A percentile compares a stretch with the other conserved stretches of the same genome.
Evolutionary conservation across 2,113 vertebrate species (phyloP).

Genomic region (Xiphias gladius): DNA sequence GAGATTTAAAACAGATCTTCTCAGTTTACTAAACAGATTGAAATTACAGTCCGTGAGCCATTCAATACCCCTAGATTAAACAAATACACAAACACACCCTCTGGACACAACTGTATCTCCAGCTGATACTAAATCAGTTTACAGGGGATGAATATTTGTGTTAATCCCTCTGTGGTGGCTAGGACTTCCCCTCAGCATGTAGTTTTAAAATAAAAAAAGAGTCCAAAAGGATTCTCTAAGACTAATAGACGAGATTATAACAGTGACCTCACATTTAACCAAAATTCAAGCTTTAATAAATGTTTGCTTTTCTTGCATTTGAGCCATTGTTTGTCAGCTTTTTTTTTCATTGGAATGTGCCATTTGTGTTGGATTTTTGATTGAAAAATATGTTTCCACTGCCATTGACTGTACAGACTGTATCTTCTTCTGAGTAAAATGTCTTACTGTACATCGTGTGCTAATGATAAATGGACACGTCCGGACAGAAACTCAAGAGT

Average conservation of each 20-base stretch:
- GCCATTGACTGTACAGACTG: not conserved
- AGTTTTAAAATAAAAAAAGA: not conserved
- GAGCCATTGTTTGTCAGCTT: not conserved
- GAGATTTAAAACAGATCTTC: constrained; percentile 27
- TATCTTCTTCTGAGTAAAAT: constrained; percentile 8
- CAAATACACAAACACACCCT: constrained; percentile 26
- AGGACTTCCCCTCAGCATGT: not conserved
- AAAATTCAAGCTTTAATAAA: not conserved
- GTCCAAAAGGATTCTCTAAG: not conserved
- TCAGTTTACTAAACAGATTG: constrained; percentile 33
- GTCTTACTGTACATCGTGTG: not conserved
- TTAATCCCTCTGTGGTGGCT: not conserved
- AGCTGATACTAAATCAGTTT: not conserved
- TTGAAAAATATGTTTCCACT: not conserved
- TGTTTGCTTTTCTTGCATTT: not conserved
- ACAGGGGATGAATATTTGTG: constrained; percentile 12
- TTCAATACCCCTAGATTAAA: constrained; percentile 34
- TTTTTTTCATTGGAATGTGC: not conserved
- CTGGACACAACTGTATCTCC: constrained; percentile 22
- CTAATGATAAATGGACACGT: not conserved
- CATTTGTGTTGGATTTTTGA: not conserved
- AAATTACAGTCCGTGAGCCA: constrained; percentile 36
- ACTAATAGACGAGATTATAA: not conserved
- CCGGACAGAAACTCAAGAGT: not conserved
- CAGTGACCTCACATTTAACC: not conserved